phyloP scores from a whole-genome alignment of 53 echinoderm and acorn worm genomes.

The Arbacia lixula region DNA sequence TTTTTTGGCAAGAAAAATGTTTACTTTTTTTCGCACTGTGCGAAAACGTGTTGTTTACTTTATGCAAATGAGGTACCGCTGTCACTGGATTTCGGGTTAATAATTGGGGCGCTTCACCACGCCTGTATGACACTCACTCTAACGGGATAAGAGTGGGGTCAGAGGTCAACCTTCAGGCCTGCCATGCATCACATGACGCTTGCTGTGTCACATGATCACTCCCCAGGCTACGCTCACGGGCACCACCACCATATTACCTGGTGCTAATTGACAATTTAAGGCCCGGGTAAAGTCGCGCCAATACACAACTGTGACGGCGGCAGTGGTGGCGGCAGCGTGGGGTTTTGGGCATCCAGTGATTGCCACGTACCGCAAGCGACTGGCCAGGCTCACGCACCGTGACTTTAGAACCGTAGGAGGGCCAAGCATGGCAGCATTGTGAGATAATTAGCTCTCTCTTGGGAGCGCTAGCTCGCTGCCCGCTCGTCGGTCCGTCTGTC shows the following conservation, averaged over 20 bases:
- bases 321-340: not conserved
- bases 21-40: too few relatives aligned
- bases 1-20: too few relatives aligned
- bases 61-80: too few relatives aligned
- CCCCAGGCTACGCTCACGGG: too few relatives aligned
- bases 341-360: too few relatives aligned
- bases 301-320: conserved; percentile 1
- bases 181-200: not conserved
- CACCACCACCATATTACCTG: conserved; percentile 6
- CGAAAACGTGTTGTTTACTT: too few relatives aligned
- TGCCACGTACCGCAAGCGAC: too few relatives aligned
- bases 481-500: conserved; percentile 15
- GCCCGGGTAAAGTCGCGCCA: conserved; percentile 8
- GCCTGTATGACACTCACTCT: too few relatives aligned
- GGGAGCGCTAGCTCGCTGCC: too few relatives aligned
- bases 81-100: too few relatives aligned
- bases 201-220: not conserved
- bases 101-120: too few relatives aligned
- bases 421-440: not conserved
- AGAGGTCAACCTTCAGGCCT: conserved; percentile 4
- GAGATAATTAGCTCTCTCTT: conserved; percentile 7
- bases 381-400: not conserved
- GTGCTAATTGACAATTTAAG: conserved; percentile 40
- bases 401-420: not conserved
- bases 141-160: not conserved